A percentile compares a stretch with the other conserved stretches of the same genome.
Evolutionary conservation across 37 sponge, comb jelly and placozoan species (phyloP).

Genomic region (Lycopodina hypogea): DNA sequence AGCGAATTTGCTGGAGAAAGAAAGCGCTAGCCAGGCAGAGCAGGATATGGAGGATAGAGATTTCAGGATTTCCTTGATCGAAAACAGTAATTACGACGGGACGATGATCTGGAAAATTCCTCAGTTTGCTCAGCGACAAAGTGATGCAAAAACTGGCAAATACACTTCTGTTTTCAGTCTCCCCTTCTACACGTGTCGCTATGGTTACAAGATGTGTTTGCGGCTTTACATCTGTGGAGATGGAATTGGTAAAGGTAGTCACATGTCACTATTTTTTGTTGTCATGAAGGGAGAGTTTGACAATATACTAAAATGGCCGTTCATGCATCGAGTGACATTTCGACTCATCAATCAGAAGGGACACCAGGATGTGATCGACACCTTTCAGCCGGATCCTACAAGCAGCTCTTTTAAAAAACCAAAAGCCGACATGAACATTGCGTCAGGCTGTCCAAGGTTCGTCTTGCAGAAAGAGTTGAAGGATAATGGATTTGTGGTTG

Average conservation of each 20-base stretch:
- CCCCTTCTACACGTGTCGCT: constrained; percentile 72
- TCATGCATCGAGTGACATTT: constrained; percentile 71
- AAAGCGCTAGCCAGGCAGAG: constrained; percentile 26
- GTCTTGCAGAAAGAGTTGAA: constrained; percentile 44
- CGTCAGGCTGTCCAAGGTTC: constrained; percentile 71
- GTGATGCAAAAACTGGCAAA: constrained; percentile 66
- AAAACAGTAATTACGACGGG: constrained; percentile 64
- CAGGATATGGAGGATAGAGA: constrained; percentile 66
- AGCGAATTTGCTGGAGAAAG: constrained; percentile 50
- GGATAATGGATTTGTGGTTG: constrained; percentile 49
- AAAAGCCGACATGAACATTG: constrained; percentile 78
- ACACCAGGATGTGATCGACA: constrained; percentile 58
- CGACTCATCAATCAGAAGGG: constrained; percentile 64
- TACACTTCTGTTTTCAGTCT: constrained; percentile 78
- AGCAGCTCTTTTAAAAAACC: constrained; percentile 73
- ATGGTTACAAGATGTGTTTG: constrained; percentile 87
- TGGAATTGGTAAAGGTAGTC: constrained; percentile 69
- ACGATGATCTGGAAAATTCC: constrained; percentile 79
- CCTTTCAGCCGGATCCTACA: constrained; percentile 78
- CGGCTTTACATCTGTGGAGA: constrained; percentile 78
- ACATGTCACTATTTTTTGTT: constrained; percentile 79
- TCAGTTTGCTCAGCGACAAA: constrained; percentile 58
- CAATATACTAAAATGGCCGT: constrained; percentile 79
- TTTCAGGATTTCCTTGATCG: constrained; percentile 71
- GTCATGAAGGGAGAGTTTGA: constrained; percentile 85